Conservation (phyloP, 2,888 invertebrate species). For the Heliconius ethilla region DNA sequence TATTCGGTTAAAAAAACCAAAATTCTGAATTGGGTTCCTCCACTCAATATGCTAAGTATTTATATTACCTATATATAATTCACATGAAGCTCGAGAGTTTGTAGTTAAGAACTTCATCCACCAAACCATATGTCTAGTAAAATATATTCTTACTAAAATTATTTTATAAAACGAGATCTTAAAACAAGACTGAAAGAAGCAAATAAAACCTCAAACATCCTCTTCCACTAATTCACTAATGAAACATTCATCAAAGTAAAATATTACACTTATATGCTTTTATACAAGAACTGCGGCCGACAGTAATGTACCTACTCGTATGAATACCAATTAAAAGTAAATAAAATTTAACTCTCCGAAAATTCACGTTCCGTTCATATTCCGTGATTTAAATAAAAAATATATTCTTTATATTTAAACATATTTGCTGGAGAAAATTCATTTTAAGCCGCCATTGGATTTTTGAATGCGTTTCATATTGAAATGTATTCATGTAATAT, state of each 20-base stretch:
- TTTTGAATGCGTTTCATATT: constrained; percentile 13
- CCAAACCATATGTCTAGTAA: background rate
- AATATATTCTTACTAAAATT: background rate
- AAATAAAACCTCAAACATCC: background rate
- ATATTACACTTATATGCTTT: constrained; percentile 4
- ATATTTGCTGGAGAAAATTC: constrained; percentile 12
- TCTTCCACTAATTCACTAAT: constrained; percentile 2
- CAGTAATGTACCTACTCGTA: background rate
- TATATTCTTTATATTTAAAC: constrained; percentile 8
- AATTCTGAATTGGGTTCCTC: no score
- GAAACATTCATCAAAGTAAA: constrained; percentile 16
- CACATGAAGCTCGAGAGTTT: no score
- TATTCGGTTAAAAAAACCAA: no score
- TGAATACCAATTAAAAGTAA: constrained; percentile 27
- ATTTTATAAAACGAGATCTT: background rate
- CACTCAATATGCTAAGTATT: no score
- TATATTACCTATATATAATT: no score
- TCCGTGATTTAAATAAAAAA: constrained; percentile 14
- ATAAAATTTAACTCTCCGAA: constrained; percentile 14
- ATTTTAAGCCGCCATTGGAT: constrained; percentile 6
- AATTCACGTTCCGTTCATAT: constrained; percentile 13
- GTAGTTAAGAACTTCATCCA: no score
- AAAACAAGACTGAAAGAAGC: background rate
- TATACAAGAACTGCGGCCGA: background rate
- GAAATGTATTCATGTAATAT: constrained; percentile 9